phyloP scores from a whole-genome alignment of 2,888 invertebrate genomes.

The Drosophila suboccidentalis region DNA sequence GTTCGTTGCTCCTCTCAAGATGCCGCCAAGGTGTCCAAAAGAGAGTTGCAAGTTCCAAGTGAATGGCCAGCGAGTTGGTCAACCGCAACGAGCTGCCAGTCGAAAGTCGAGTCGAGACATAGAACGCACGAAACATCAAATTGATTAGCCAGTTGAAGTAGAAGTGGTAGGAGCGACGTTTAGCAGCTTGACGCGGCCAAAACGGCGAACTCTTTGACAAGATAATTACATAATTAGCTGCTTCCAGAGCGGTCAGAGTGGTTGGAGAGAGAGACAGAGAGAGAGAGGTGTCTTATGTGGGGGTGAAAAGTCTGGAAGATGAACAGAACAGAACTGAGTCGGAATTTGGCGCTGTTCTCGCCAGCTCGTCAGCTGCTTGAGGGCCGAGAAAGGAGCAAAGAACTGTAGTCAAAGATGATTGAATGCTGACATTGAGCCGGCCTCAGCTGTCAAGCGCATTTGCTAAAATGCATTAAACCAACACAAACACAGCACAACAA shows the following conservation, averaged over 20 bases:
- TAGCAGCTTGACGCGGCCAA: conserved; percentile 60
- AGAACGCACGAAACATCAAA: conserved; percentile 52
- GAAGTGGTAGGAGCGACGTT: conserved; percentile 48
- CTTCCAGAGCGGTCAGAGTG: conserved; percentile 60
- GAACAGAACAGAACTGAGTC: not conserved
- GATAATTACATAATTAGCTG: conserved; percentile 83
- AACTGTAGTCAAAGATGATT: conserved; percentile 58
- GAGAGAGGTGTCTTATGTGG: not conserved
- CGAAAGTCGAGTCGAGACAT: conserved; percentile 16
- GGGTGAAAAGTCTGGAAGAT: not conserved
- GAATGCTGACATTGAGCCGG: conserved; percentile 63
- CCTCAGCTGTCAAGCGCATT: conserved; percentile 76
- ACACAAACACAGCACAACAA: conserved; percentile 16
- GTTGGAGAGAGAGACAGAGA: conserved; percentile 21
- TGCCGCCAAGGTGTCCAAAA: conserved; percentile 39
- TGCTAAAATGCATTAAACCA: conserved; percentile 61
- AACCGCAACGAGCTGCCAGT: conserved; percentile 68
- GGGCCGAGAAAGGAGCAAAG: conserved; percentile 27
- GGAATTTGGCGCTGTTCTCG: conserved; percentile 16
- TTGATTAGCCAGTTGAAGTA: conserved; percentile 61
- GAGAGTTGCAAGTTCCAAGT: conserved; percentile 65
- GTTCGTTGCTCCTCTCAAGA: conserved; percentile 38
- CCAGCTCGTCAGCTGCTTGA: conserved; percentile 57
- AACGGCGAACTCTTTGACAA: conserved; percentile 68
- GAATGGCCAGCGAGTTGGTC: conserved; percentile 70